Percentiles rank a stretch among this genome's conserved stretches.
phyloP scores from a whole-genome alignment of 1,140 invertebrate genomes.

The Lasioglossum albipes region DNA sequence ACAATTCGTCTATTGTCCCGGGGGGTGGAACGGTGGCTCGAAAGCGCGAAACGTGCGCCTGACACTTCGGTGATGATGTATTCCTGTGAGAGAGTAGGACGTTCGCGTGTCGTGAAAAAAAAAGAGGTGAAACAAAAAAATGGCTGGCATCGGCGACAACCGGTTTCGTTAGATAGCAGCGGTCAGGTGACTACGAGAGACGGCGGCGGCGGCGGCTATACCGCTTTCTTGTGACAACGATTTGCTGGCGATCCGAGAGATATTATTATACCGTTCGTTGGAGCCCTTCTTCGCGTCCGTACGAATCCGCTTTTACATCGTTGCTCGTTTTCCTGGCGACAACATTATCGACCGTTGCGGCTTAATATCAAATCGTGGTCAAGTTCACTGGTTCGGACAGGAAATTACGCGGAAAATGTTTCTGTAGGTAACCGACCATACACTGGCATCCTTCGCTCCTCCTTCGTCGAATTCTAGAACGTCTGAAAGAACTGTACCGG shows the following conservation, averaged over 20 bases:
- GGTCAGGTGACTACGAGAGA: background rate
- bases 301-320: constrained; percentile 24
- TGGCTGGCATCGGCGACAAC: background rate
- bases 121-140: background rate
- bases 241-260: constrained; percentile 18
- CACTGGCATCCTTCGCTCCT: background rate
- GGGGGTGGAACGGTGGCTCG: constrained; percentile 10
- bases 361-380: background rate
- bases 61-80: constrained; percentile 18
- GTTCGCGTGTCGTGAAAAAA: background rate
- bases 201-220: background rate
- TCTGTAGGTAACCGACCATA: background rate
- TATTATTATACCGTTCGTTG: constrained; percentile 44
- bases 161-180: background rate
- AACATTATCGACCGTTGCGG: background rate
- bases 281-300: constrained; percentile 46
- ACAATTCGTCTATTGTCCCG: constrained; percentile 57
- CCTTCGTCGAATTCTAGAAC: background rate
- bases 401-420: background rate
- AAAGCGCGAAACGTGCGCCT: constrained; percentile 28
- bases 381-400: background rate
- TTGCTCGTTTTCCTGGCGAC: constrained; percentile 19
- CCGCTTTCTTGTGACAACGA: background rate
- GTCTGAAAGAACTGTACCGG: background rate
- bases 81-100: background rate